Evolutionary conservation across 1,140 invertebrate genomes (phyloP).

Genomic region (Brachionus sp.): DNA sequence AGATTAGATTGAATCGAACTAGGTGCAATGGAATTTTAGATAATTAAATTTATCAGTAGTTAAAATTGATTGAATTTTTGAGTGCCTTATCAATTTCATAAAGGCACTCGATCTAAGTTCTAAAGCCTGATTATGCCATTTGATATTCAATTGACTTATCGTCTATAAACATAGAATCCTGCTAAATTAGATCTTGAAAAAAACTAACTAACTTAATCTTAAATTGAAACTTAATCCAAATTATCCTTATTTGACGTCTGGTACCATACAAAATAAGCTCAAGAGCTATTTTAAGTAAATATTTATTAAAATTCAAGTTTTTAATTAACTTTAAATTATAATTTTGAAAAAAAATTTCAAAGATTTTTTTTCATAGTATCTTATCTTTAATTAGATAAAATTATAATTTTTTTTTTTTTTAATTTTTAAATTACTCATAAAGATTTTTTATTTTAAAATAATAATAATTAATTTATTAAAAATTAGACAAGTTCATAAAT

Average conservation of each 20-base stretch:
- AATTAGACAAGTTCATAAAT: no score
- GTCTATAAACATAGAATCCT: neutral
- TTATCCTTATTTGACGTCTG: neutral
- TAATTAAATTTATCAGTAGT: slow-evolving; percentile 24
- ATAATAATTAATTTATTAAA: no score
- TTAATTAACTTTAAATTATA: neutral
- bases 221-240: neutral
- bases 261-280: neutral
- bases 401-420: neutral
- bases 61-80: slow-evolving; percentile 9
- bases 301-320: neutral
- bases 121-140: slow-evolving; percentile 2
- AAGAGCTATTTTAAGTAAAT: neutral
- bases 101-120: neutral
- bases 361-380: neutral
- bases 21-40: neutral
- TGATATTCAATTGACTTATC: neutral
- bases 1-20: neutral
- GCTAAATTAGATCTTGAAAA: neutral
- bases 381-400: no score
- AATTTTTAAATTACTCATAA: no score
- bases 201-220: neutral
- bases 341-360: neutral
- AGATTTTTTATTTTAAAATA: no score
- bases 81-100: neutral